Conservation (phyloP, 2,113 vertebrate genomes). For the Actenoides lindsayi region DNA sequence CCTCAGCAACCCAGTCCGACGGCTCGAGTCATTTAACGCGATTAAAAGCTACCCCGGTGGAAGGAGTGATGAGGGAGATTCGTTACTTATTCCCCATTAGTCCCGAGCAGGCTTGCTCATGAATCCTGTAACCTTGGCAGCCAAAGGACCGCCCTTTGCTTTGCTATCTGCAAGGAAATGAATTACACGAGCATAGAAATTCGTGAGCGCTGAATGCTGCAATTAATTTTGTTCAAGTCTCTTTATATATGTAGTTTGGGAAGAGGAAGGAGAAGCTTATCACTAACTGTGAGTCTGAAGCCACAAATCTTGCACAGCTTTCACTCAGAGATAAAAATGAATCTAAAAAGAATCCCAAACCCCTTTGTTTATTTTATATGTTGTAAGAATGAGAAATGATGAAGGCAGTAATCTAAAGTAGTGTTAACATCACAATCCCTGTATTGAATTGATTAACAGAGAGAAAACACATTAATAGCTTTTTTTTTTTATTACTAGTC, state of each 20-base stretch:
- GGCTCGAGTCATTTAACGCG: neutral
- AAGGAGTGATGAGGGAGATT: neutral
- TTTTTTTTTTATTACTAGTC: slow-evolving; percentile 20
- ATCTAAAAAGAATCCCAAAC: neutral
- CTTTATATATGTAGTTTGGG: slow-evolving; percentile 48
- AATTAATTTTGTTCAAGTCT: slow-evolving; percentile 68
- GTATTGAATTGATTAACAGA: slow-evolving; percentile 39
- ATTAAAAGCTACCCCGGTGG: neutral
- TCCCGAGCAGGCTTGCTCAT: slow-evolving; percentile 17
- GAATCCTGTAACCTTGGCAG: slow-evolving; percentile 60
- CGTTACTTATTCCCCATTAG: slow-evolving; percentile 22
- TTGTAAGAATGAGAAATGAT: slow-evolving; percentile 28
- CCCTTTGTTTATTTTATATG: slow-evolving; percentile 56
- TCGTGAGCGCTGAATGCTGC: slow-evolving; percentile 43
- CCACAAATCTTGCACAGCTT: slow-evolving; percentile 42
- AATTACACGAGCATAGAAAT: slow-evolving; percentile 53
- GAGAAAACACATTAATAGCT: slow-evolving; percentile 26
- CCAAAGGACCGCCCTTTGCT: slow-evolving; percentile 29
- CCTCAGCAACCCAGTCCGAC: neutral
- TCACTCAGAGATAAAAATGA: slow-evolving; percentile 52
- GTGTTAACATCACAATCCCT: slow-evolving; percentile 33
- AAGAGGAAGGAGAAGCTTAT: slow-evolving; percentile 52
- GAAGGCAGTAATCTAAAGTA: slow-evolving; percentile 23
- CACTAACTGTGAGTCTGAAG: slow-evolving; percentile 20
- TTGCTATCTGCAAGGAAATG: slow-evolving; percentile 42